phyloP scores from a whole-genome alignment of 2,113 vertebrate genomes.

The Erpornis zantholeuca region DNA sequence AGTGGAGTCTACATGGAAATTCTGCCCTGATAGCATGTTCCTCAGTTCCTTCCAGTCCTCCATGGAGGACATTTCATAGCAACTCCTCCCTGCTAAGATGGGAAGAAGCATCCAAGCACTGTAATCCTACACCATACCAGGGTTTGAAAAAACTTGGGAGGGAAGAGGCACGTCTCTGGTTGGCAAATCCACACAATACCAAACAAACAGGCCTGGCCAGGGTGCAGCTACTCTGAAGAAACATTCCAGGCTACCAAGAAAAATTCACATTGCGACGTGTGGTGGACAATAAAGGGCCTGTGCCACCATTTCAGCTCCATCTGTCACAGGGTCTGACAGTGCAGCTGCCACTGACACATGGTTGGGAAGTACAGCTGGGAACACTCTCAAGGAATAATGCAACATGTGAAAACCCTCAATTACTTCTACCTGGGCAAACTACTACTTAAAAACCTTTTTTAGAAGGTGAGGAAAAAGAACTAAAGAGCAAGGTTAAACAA shows the following conservation, averaged over 20 bases:
- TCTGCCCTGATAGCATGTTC: neutral
- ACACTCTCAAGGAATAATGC: constrained; percentile 11
- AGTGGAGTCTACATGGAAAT: neutral
- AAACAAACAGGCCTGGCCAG: neutral
- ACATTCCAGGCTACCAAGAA: constrained; percentile 4
- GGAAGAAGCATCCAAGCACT: neutral
- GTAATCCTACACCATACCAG: neutral
- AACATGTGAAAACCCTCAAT: neutral
- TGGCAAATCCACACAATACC: neutral
- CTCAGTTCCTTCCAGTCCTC: neutral
- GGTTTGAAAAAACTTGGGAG: neutral
- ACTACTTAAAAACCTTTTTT: neutral
- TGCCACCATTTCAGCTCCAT: constrained; percentile 53
- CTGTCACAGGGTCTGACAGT: constrained; percentile 21
- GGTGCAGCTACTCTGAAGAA: constrained; percentile 10
- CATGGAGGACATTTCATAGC: neutral
- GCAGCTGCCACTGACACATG: constrained; percentile 49
- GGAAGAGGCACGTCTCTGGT: neutral
- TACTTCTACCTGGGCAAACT: neutral
- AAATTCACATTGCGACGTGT: neutral
- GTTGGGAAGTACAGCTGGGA: constrained; percentile 19
- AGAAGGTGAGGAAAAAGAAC: neutral
- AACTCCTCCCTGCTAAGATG: neutral
- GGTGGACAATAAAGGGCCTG: neutral
- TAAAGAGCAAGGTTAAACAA: neutral